Percentiles rank a stretch among this genome's conserved stretches.
phyloP scores from a whole-genome alignment of 2,888 invertebrate genomes.

The Morpho achilles region DNA sequence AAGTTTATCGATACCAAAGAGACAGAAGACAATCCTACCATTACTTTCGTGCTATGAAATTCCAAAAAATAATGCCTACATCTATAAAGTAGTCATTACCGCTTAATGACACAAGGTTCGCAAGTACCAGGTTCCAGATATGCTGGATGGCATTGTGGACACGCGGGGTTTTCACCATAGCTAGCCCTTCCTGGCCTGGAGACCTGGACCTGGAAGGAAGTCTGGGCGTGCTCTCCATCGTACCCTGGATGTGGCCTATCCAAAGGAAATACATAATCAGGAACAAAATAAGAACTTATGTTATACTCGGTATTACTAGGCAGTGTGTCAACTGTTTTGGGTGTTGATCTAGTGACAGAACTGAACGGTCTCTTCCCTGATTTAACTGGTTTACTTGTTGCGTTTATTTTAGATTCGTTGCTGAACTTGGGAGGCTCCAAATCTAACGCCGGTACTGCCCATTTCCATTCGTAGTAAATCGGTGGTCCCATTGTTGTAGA shows the following conservation, averaged over 20 bases:
- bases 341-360: constrained; percentile 50
- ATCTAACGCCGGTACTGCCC: constrained; percentile 81
- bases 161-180: constrained; percentile 80
- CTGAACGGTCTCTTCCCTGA: constrained; percentile 56
- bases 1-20: neutral
- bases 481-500: constrained; percentile 81
- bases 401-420: constrained; percentile 55
- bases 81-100: constrained; percentile 40
- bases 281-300: constrained; percentile 79
- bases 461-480: constrained; percentile 83
- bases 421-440: constrained; percentile 74
- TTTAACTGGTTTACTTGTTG: constrained; percentile 39
- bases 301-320: constrained; percentile 73
- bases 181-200: constrained; percentile 60
- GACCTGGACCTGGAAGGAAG: constrained; percentile 80
- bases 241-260: constrained; percentile 81
- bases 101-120: constrained; percentile 80
- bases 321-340: constrained; percentile 41
- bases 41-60: no score
- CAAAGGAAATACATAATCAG: constrained; percentile 80
- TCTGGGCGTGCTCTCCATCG: constrained; percentile 73
- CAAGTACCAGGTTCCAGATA: constrained; percentile 81
- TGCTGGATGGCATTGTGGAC: constrained; percentile 82
- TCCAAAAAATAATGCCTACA: no score
- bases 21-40: neutral